Conservation (phyloP, 2,888 invertebrate genomes). For the Amphipyra berbera region DNA sequence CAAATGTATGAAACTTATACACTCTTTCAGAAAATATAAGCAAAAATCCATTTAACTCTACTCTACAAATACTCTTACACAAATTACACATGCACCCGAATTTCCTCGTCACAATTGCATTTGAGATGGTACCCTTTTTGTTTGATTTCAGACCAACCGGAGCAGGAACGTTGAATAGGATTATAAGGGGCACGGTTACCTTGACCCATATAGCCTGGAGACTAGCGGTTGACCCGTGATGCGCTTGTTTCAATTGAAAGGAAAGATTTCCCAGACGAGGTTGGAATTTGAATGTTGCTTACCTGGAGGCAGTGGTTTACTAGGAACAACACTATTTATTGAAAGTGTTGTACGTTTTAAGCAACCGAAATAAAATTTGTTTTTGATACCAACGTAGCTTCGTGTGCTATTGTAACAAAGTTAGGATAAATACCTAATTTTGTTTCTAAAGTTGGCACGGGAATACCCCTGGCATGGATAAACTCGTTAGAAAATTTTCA, state of each 20-base stretch:
- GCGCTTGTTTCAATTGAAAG: slow-evolving; percentile 52
- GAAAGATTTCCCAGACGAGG: slow-evolving; percentile 37
- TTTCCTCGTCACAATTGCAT: slow-evolving; percentile 44
- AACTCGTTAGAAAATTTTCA: slow-evolving; percentile 40
- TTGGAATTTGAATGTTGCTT: slow-evolving; percentile 21
- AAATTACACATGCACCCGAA: slow-evolving; percentile 41
- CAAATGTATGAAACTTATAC: background rate
- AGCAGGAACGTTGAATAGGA: slow-evolving; percentile 52
- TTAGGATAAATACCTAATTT: slow-evolving; percentile 11
- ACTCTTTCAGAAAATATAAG: background rate
- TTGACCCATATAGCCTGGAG: slow-evolving; percentile 57
- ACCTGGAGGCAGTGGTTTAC: background rate
- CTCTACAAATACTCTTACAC: background rate
- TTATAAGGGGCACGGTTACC: slow-evolving; percentile 56
- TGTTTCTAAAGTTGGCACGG: slow-evolving; percentile 25
- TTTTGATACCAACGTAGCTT: background rate
- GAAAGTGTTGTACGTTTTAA: background rate
- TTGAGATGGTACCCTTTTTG: slow-evolving; percentile 36
- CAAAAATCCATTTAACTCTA: too few relatives aligned
- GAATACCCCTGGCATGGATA: slow-evolving; percentile 16
- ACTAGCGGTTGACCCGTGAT: slow-evolving; percentile 54
- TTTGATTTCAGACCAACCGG: slow-evolving; percentile 48
- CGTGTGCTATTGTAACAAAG: background rate
- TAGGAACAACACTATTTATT: slow-evolving; percentile 1
- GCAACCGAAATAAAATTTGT: background rate